Base-by-base conservation (phyloP, 2,888 invertebrate species). In the Parnassius apollo region DNA sequence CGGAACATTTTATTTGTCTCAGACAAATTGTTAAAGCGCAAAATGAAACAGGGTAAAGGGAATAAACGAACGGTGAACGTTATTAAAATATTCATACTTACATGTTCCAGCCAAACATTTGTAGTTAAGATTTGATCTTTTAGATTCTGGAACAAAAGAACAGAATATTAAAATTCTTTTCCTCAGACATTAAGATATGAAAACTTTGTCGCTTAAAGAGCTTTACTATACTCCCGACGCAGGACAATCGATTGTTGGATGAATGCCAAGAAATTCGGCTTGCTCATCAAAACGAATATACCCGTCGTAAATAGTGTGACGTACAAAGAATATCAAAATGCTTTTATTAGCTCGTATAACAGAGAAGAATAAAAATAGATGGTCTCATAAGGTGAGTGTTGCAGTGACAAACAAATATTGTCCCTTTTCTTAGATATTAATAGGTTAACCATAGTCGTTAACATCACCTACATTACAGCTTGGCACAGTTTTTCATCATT, bases 51-150 rank as follows among this genome's bases (percentile, higher is more conserved):
- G 1, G 4, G 7, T 7, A 3, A 35, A 35, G 35, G 35, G 7
- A 35, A 1, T 35, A 35, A 35, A 35, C 7, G 35, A 35, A 46
- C n/a, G 12, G 12, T 8, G 11, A 12, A 11, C 46, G 7, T 10
- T 46, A 46, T 46, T 46, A 51, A 44, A 45, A 22, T 46, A 45
- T 53, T 57, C 49, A 62, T 77, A 94, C 96, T 96, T 92, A 97
- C 98, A 85, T 98, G 98, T 79, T 98, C 97, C 64, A 98, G 92
- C 98, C 98, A 98, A 42, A 98, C 97, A 92, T 98, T 98, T 0
- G 98, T 98, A 11, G 98, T 98, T 72, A 98, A 91, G 80, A 98
- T 98, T 91, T 98, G 98, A 89, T 98, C 97, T 86, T 98, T 98
- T 66, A 98, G 92, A 89, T 98, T 98, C 98, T 98, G 94, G 42